Conservation (phyloP, 2,888 invertebrate species). For the Craniophora ligustri region DNA sequence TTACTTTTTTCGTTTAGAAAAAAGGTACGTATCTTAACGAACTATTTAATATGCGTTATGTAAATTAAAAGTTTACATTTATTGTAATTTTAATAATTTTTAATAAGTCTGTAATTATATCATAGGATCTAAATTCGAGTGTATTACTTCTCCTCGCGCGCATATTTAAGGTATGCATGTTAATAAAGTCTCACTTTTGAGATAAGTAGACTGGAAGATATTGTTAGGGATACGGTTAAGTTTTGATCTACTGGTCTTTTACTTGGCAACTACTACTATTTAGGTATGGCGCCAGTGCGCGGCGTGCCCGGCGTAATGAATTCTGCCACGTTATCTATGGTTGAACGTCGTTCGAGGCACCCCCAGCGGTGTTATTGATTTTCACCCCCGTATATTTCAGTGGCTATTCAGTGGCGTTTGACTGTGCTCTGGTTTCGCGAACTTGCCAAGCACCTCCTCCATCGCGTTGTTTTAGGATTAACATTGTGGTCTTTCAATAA, state of each 20-base stretch:
- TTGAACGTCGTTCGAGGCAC: slow-evolving; percentile 16
- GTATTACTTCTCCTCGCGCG: too few species aligned
- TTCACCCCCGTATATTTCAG: slow-evolving; percentile 35
- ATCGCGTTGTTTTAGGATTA: background rate
- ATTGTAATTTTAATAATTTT: too few species aligned
- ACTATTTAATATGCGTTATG: too few species aligned
- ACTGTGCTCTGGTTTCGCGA: slow-evolving; percentile 5
- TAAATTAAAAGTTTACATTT: too few species aligned
- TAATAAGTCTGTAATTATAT: too few species aligned
- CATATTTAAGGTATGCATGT: too few species aligned
- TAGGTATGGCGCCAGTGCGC: background rate
- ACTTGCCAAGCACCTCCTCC: slow-evolving; percentile 6
- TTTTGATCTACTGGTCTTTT: slow-evolving; percentile 2
- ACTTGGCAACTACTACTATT: background rate
- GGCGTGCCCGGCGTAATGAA: background rate
- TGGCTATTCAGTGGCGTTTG: slow-evolving; percentile 15
- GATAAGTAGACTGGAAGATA: too few species aligned
- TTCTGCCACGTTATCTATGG: slow-evolving; percentile 30
- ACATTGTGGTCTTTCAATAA: background rate
- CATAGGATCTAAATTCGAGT: too few species aligned
- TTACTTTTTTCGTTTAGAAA: too few species aligned
- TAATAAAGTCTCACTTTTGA: too few species aligned
- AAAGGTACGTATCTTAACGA: too few species aligned
- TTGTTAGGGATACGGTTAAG: background rate
- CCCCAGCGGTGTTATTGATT: slow-evolving; percentile 51